phyloP scores from a whole-genome alignment of 2,888 invertebrate species.

The Tachina lurida region DNA sequence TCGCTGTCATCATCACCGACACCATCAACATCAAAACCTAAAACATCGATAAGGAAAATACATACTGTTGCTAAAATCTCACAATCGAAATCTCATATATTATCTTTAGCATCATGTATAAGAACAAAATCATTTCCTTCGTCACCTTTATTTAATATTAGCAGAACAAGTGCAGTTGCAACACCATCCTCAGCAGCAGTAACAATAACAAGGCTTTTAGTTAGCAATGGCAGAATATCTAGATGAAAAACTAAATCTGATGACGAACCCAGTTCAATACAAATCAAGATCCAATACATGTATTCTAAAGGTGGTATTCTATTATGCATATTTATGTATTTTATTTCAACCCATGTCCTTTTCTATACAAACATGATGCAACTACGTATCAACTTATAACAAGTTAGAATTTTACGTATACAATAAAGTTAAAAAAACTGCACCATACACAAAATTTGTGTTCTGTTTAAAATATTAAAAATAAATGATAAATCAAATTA shows the following conservation, averaged over 20 bases:
- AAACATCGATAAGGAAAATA: conserved; percentile 32
- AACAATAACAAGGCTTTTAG: conserved; percentile 14
- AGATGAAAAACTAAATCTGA: conserved; percentile 64
- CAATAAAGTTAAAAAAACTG: conserved; percentile 11
- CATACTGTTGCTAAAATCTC: conserved; percentile 40
- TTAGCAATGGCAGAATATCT: conserved; percentile 38
- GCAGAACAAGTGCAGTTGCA: conserved; percentile 35
- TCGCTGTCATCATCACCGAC: not conserved
- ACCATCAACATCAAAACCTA: conserved; percentile 18
- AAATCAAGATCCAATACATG: conserved; percentile 5
- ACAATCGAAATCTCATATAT: conserved; percentile 40
- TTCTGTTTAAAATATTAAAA: conserved; percentile 43
- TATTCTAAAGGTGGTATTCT: conserved; percentile 30
- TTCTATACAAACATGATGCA: conserved; percentile 18
- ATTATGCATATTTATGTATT: not conserved
- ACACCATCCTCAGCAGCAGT: not conserved
- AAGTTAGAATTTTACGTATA: conserved; percentile 15
- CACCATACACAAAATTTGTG: conserved; percentile 19
- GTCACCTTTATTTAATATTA: conserved; percentile 26
- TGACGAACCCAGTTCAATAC: conserved; percentile 37
- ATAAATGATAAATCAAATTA: conserved; percentile 15
- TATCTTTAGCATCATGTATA: conserved; percentile 18
- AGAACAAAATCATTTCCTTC: conserved; percentile 37
- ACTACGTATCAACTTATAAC: conserved; percentile 1
- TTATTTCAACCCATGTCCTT: conserved; percentile 1